Evolutionary conservation across 1,140 invertebrate species (phyloP), one percentile per base, ranked within the genome.

Genomic region (Medauroidea extradentata): DNA sequence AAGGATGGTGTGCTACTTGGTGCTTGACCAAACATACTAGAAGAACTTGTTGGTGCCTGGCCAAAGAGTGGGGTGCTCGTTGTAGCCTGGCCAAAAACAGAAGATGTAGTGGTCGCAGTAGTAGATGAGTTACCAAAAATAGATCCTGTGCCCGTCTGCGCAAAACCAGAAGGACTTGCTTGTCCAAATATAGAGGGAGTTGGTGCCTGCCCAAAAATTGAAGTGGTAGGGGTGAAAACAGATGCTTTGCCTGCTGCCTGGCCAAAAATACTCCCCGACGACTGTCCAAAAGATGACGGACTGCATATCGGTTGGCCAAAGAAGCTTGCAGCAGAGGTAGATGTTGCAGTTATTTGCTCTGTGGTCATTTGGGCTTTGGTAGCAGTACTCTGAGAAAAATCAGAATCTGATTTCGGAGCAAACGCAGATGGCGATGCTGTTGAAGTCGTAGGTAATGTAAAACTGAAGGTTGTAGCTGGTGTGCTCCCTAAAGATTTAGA

Each of bases 401-500:
- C 27, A 18, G n/a, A 18, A 19, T n/a, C 49, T 27, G 24, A 13
- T 21, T 34, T 34, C 4, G 29, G 29, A 11, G 29, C 49, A 34
- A 51, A 51, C 16, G 38, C 8, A 14, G 7, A 18, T 48, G 44
- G 13, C 23, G 19, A 25, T 3, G 49, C 16, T 14, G 49, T n/a
- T 16, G 27, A 25, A 21, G 42, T 23, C 19, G 25, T 50, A n/a
- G 27, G 44, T 23, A 38, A 27, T 8, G 54, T 9, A 48, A 57
- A 57, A 21, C 41, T 48, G 25, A 50, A 50, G 13, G 44, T 34
- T 18, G 23, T 44, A 27, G 19, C n/a, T 8, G 53, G 27, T 25
- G 27, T 3, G 63, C 66, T 14, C 70, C 65, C 55, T 85, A 82
- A 48, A 80, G 74, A 18, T 78, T 74, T 2, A 84, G 63, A 14